Conservation (phyloP, 1,140 invertebrate genomes). For the Chymomyza costata region DNA sequence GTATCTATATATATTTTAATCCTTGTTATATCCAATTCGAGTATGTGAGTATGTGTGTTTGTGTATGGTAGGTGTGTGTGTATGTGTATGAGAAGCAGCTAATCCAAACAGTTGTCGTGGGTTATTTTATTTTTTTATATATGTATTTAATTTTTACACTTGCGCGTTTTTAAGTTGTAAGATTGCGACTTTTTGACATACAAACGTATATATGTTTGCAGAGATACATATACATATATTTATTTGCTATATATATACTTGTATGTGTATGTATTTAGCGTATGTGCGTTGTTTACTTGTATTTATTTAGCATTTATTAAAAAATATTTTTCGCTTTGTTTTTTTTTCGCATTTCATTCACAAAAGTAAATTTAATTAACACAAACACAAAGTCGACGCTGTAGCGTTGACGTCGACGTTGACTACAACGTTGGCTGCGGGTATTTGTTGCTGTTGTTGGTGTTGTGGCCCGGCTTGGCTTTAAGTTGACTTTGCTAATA, state of each 20-base stretch:
- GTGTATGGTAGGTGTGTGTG: too few species aligned
- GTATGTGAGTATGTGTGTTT: constrained; percentile 2
- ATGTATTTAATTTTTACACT: not conserved
- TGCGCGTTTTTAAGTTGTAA: not conserved
- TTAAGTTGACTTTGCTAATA: constrained; percentile 9
- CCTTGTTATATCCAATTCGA: constrained; percentile 50
- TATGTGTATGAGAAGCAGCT: too few species aligned
- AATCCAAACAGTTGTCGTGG: too few species aligned
- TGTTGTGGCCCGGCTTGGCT: not conserved
- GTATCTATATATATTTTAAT: constrained; percentile 37
- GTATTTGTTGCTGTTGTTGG: not conserved
- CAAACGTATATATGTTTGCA: not conserved
- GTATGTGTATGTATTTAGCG: not conserved
- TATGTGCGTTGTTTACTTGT: not conserved
- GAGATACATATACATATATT: too few species aligned
- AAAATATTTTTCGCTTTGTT: constrained; percentile 68
- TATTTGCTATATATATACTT: not conserved
- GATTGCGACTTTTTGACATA: too few species aligned
- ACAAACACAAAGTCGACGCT: constrained; percentile 47
- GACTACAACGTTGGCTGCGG: constrained; percentile 10
- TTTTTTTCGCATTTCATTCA: constrained; percentile 73
- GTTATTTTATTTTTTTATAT: not conserved
- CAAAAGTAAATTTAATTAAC: constrained; percentile 74
- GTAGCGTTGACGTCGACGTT: constrained; percentile 17
- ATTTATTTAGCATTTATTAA: constrained; percentile 73